These are phyloP conservation scores for Megaceryle torquata DNA, from an alignment of 2,113 vertebrate species.

Conservation along the genomic window DNA sequence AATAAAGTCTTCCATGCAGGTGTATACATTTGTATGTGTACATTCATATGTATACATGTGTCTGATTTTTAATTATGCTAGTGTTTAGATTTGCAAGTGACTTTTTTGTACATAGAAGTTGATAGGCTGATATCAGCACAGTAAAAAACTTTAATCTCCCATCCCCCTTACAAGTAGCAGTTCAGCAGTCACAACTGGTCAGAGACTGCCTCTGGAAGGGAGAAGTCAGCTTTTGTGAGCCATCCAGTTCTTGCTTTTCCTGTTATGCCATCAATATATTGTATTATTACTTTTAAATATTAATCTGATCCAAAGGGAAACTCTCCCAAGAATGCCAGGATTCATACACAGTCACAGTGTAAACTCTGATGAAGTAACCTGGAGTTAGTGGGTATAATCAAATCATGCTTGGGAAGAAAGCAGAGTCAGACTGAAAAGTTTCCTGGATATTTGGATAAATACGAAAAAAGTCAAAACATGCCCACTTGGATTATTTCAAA, in stretches of 20 bases:
- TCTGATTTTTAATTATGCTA: neutral
- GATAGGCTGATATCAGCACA: neutral
- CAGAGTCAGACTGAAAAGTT: neutral
- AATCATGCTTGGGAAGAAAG: neutral
- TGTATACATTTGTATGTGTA: neutral
- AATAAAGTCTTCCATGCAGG: neutral
- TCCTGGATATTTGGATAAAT: neutral
- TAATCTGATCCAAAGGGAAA: neutral
- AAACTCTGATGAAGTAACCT: neutral
- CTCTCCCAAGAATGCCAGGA: neutral
- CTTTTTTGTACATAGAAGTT: neutral
- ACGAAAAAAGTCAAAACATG: neutral
- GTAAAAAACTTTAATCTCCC: neutral
- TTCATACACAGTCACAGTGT: neutral
- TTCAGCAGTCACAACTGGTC: neutral
- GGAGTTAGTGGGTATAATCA: neutral
- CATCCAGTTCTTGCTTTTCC: neutral
- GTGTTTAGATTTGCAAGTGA: neutral
- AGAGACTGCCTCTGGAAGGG: neutral
- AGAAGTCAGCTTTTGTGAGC: neutral
- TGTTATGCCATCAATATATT: neutral
- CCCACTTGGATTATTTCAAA: neutral
- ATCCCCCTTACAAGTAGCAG: neutral
- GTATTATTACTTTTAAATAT: neutral
- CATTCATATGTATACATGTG: neutral